Conservation (phyloP, 2,888 invertebrate genomes). For the Hylaea fasciaria region DNA sequence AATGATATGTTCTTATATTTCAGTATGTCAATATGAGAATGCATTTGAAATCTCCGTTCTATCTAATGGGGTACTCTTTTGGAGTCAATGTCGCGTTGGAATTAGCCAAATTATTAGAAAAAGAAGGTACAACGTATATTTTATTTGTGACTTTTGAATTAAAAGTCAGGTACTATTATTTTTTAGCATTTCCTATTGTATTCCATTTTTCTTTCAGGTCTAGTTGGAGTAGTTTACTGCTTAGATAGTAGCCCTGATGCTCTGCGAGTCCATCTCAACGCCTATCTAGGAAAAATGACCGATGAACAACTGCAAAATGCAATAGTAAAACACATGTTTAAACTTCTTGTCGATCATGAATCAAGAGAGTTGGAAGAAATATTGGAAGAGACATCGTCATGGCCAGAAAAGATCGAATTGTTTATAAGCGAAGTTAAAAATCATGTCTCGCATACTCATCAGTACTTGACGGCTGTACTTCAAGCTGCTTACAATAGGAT, state of each 20-base stretch:
- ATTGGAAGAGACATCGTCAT: constrained; percentile 34
- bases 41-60: constrained; percentile 44
- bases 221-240: constrained; percentile 52
- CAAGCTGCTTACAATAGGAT: constrained; percentile 48
- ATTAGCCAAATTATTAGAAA: constrained; percentile 52
- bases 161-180: too few relatives aligned
- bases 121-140: constrained; percentile 46
- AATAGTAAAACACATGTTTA: constrained; percentile 47
- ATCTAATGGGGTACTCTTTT: constrained; percentile 51
- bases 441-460: constrained; percentile 37
- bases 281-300: constrained; percentile 48
- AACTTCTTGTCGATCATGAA: constrained; percentile 41
- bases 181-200: too few relatives aligned
- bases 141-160: too few relatives aligned
- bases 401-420: constrained; percentile 45
- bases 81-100: constrained; percentile 54
- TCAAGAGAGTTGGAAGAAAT: constrained; percentile 36
- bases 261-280: constrained; percentile 46
- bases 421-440: constrained; percentile 38
- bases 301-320: constrained; percentile 47
- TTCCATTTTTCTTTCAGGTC: constrained; percentile 47
- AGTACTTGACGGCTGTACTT: constrained; percentile 43
- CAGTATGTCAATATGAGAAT: constrained; percentile 41
- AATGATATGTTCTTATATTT: constrained; percentile 12
- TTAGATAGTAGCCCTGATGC: constrained; percentile 58